phyloP scores from a whole-genome alignment of 2,797 vertebrate genomes.

The Tenualosa ilisha region DNA sequence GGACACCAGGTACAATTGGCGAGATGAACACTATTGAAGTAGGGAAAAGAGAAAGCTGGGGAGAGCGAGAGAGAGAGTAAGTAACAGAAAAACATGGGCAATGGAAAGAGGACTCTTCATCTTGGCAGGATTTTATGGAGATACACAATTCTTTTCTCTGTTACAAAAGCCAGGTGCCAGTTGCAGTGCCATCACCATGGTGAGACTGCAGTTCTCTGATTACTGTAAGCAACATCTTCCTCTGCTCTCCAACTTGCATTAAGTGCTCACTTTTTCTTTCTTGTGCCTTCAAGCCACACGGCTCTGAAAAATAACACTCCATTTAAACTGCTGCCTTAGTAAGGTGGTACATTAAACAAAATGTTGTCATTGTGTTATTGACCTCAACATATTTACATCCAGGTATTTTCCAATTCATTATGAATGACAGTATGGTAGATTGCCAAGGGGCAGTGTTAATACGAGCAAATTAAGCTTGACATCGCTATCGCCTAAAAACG shows the following conservation, averaged over 20 bases:
- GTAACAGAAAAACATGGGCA: not conserved
- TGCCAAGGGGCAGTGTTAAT: too few species aligned
- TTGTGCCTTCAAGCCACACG: not conserved
- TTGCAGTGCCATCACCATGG: not conserved
- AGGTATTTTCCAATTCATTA: not conserved
- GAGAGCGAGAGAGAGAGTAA: not conserved
- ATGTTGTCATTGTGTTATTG: not conserved
- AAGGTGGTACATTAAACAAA: not conserved
- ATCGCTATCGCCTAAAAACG: too few species aligned
- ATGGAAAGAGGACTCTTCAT: not conserved
- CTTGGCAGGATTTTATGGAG: not conserved
- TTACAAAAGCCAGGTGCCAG: not conserved
- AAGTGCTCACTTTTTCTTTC: not conserved
- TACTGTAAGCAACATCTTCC: not conserved
- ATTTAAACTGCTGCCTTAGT: not conserved
- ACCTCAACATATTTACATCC: not conserved
- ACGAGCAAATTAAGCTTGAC: too few species aligned
- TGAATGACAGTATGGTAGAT: too few species aligned
- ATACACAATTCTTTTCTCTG: not conserved
- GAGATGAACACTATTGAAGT: not conserved
- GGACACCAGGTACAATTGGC: slow-evolving; percentile 15
- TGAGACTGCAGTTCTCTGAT: not conserved
- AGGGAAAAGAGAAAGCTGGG: not conserved
- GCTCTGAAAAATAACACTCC: not conserved
- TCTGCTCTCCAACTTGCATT: not conserved